Evolutionary conservation across 2,888 invertebrate species (phyloP), one percentile per base, ranked within the genome.

Genomic region (Gryllus longicercus): DNA sequence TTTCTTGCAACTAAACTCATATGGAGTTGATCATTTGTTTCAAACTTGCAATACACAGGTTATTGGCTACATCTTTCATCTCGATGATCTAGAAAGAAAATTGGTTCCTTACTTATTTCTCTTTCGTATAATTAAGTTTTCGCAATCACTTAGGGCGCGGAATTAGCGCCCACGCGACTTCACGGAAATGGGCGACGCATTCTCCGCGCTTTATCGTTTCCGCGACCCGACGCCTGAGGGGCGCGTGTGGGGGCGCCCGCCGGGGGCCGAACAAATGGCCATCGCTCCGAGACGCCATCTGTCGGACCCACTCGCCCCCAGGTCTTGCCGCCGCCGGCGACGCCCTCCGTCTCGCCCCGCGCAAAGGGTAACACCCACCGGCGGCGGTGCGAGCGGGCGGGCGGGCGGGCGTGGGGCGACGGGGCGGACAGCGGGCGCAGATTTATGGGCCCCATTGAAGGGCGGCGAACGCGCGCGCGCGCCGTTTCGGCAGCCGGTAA

Each of bases 401-500:
- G n/a, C n/a, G 16, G 63, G 63, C 4, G n/a, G 12, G 63, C 4
- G n/a, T 14, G 63, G 63, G n/a, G 63, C 16, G 16, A 8, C 63
- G 63, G n/a, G 14, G 63, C 14, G 63, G 63, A n/a, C 14, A 63
- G 63, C 63, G 63, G 16, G 63, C 63, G n/a, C 63, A 63, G 63
- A 63, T 63, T 63, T 63, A 63, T 63, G n/a, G 63, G 63, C 14
- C 63, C 63, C 63, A 63, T 63, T 63, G 63, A 63, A 63, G 63
- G 63, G 63, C n/a, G 63, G 16, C n/a, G 63, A 18, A 8, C 16
- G 63, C 63, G 3, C 16, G n/a, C 4, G 16, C 16, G 63, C 63
- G 63, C 63, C 63, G 63, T 14, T 63, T 63, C 63, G 63, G 63
- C 63, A 63, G n/a, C 63, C 63, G 63, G 63, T 63, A 63, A 63